Base-by-base conservation (phyloP, 2,888 invertebrate species). In the Drosophila anomalata region DNA sequence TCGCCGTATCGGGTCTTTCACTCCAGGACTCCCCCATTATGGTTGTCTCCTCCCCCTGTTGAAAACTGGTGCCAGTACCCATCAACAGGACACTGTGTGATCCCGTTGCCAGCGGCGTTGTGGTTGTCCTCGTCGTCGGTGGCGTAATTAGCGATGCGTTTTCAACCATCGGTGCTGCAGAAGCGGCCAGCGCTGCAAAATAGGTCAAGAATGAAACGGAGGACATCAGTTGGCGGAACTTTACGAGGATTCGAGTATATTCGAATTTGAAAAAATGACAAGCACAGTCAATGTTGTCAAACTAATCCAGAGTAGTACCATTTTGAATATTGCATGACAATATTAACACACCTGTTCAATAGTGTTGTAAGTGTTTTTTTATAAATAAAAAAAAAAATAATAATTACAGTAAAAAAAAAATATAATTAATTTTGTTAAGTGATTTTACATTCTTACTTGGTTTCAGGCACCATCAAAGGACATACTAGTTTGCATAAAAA, bases 141-240 rank as follows among this genome's bases (percentile, higher is more conserved):
- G 65, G 47, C 53, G 75, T 66, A 83, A 84, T 83, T 80, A 84
- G 71, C 57, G 83, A 69, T 24, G 65, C 59, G 59, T 75, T 83
- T 46, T 86, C 73, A 17, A 57, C 73, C 33, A 78, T 48, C 11
- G 53, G 42, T 9, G 79, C 22, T 56, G 75, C 76, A 83, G 75
- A 77, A 50, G 84, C 81, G 57, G 85, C 87, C 68, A 89, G 80
- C 31, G 87, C 89, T 82, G 89, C 87, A 53, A 78, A 79, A 78
- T 89, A 89, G 75, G 70, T 48, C 78, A 87, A 66, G 58, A 76
- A 85, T 17, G 75, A 71, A 68, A 57, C 41, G 46, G 20, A 73
- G 41, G 59, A 33, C 76, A 78, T 79, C 42, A 71, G 54, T 60
- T 22, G 29, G 29, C 11, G 20, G 31, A 6, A 44, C 26, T 39